Evolutionary conservation across 2,113 vertebrate genomes (phyloP), one percentile per base, ranked within the genome.

Genomic region (Salvelinus fontinalis): DNA sequence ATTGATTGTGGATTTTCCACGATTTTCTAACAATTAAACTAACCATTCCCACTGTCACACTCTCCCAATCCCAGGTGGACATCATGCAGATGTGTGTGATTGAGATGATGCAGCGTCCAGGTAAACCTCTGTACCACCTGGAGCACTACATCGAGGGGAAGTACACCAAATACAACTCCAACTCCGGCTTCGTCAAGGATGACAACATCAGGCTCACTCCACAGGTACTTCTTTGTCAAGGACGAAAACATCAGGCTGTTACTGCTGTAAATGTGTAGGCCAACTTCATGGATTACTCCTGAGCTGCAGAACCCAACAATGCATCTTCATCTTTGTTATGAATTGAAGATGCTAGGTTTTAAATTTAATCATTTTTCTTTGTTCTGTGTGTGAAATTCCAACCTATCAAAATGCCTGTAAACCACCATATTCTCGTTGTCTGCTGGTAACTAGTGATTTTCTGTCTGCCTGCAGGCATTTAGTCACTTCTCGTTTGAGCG

Each of bases 101-200:
- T 0, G 98, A 99, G 93, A 95, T 99, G 94, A 94, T 71, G 12
- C 87, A 90, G 59, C 89, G 96, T 22, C 93, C 94, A 0, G 96
- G 92, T 13, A 93, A 94, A 74, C 96, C 97, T 6, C 91, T 99
- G 2, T 99, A 95, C 85, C 98, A 99, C 74, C 89, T 99, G 89
- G 98, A 99, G 24, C 98, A 99, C 84, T 99, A 97, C 89, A 99
- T 99, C 2, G 98, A 99, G 89, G 98, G 98, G 75, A 97, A 98
- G 80, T 99, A 99, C 90, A 98, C 97, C 83, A 99, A 99, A 81
- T 99, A 99, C 87, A 99, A 99, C 93, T 99, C 98, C 57, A 99
- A 99, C 92, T 99, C 98, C 0, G 98, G 98, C 73, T 99, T 99
- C 5, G 98, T 99, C 73, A 93, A 94, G 6, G 98, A 99, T 0